Percentiles rank a stretch among this genome's conserved stretches.
phyloP scores from a whole-genome alignment of 2,113 vertebrate genomes.

The Porphyrio hochstetteri region DNA sequence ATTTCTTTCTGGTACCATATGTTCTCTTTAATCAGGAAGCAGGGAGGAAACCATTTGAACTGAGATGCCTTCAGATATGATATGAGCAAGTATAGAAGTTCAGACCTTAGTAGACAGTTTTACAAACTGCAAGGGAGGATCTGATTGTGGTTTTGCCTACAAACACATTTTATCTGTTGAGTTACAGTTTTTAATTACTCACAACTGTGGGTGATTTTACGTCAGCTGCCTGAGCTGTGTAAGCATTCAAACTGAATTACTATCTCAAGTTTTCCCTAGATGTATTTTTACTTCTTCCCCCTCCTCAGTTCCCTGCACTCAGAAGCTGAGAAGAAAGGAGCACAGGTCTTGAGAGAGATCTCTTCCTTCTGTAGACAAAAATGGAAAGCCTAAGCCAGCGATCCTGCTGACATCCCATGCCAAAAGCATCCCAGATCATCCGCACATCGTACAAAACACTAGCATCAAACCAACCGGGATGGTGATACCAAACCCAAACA shows the following conservation, averaged over 20 bases:
- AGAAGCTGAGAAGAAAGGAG: background rate
- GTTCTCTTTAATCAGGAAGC: background rate
- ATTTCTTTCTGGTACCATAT: background rate
- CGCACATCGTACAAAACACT: background rate
- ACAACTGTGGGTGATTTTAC: background rate
- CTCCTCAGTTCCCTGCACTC: background rate
- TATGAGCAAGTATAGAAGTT: background rate
- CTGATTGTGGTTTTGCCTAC: background rate
- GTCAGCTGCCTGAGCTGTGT: background rate
- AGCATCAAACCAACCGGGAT: background rate
- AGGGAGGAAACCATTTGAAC: background rate
- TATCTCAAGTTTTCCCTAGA: background rate
- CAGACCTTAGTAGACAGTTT: background rate
- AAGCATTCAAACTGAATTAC: background rate
- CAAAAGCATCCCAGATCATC: background rate
- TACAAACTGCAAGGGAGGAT: background rate
- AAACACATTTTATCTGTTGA: background rate
- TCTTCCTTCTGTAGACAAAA: background rate
- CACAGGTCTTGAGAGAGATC: background rate
- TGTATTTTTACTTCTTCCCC: background rate
- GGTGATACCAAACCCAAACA: accelerated
- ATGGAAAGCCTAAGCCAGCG: background rate
- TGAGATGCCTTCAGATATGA: background rate
- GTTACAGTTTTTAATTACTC: conserved; percentile 20
- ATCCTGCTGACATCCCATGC: background rate